These are phyloP conservation scores for Paedocypris sp. DNA, from an alignment of 2,113 vertebrate genomes.

Conservation along the genomic window DNA sequence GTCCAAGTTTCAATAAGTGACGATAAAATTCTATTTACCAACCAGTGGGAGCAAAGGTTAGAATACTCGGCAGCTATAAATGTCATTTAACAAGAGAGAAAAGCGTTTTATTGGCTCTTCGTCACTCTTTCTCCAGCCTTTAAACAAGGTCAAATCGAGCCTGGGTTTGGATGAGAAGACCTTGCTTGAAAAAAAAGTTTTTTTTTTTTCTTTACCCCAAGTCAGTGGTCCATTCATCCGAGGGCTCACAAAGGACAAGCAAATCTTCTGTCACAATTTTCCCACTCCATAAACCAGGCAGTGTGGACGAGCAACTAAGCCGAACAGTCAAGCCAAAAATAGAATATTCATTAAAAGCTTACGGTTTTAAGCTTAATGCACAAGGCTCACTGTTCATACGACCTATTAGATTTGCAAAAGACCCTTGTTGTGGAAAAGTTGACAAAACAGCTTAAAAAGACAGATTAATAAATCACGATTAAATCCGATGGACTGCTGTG, in stretches of 20 bases:
- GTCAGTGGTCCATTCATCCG: not conserved
- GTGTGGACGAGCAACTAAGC: not conserved
- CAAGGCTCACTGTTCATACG: not conserved
- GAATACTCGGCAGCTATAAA: not conserved
- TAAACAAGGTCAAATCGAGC: not conserved
- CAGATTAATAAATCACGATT: too few relatives aligned
- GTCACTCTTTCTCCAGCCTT: not conserved
- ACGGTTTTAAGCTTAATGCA: not conserved
- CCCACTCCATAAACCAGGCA: not conserved
- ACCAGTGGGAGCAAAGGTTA: not conserved
- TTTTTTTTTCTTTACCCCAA: not conserved
- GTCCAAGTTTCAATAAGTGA: not conserved
- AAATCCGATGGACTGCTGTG: too few relatives aligned
- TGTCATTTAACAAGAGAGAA: not conserved
- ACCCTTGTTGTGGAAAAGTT: not conserved
- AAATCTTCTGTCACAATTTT: not conserved
- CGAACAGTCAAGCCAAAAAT: not conserved
- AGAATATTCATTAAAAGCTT: not conserved
- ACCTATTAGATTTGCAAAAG: not conserved
- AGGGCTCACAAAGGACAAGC: not conserved
- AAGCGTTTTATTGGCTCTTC: not conserved
- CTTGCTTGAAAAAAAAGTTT: too few relatives aligned
- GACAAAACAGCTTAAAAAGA: not conserved
- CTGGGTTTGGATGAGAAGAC: too few relatives aligned
- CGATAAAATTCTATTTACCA: not conserved